Percentiles rank a stretch among this genome's conserved stretches.
These are phyloP conservation scores for Acropora tenuis DNA, from an alignment of 64 coral and sea anemone genomes.

Conservation along the genomic window DNA sequence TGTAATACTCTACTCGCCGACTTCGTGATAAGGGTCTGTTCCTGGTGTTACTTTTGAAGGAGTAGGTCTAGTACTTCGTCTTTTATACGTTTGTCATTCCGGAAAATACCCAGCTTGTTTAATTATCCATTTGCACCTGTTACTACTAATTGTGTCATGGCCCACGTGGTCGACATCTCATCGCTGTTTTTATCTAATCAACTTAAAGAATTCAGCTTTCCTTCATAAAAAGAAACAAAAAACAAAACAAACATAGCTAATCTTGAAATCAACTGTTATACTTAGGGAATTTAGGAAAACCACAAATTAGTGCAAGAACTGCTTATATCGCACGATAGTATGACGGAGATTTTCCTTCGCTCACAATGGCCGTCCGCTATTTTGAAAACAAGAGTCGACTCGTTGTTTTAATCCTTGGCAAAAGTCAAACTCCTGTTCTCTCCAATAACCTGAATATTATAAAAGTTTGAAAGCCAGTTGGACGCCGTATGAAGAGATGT, in stretches of 20 bases:
- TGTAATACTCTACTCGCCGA: not conserved
- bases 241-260: constrained; percentile 19
- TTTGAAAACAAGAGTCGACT: too few species aligned
- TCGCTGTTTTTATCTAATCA: constrained; percentile 30
- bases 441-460: not conserved
- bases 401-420: too few species aligned
- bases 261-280: constrained; percentile 27
- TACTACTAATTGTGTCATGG: constrained; percentile 5
- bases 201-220: constrained; percentile 11
- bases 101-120: constrained; percentile 49
- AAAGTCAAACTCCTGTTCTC: not conserved
- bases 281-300: constrained; percentile 4
- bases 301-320: not conserved
- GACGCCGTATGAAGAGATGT: not conserved
- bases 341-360: not conserved
- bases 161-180: not conserved
- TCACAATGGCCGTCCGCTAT: too few species aligned
- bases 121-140: constrained; percentile 37
- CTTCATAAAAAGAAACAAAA: not conserved
- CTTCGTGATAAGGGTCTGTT: not conserved
- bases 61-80: not conserved
- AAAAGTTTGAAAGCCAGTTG: not conserved
- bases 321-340: not conserved
- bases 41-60: not conserved
- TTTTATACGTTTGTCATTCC: constrained; percentile 40